These are phyloP conservation scores for Merodon equestris DNA, from an alignment of 2,888 invertebrate genomes.

Conservation along the genomic window DNA sequence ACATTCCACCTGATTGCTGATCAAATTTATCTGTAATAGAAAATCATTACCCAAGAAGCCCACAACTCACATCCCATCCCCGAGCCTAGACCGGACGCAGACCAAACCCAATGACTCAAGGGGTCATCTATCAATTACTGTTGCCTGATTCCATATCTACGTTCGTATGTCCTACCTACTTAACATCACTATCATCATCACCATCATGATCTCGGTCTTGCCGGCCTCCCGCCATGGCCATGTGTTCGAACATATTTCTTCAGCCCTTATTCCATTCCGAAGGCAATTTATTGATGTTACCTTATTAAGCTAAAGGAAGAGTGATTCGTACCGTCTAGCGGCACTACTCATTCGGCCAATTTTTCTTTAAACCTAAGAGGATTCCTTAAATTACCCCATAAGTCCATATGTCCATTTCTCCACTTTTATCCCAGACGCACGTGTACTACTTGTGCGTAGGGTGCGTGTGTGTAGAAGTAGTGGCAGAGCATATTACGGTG, in stretches of 20 bases:
- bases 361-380: constrained; percentile 56
- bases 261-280: constrained; percentile 36
- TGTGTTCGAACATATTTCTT: constrained; percentile 35
- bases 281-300: constrained; percentile 53
- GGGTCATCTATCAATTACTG: constrained; percentile 42
- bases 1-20: neutral
- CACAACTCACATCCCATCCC: neutral
- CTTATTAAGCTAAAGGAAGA: constrained; percentile 32
- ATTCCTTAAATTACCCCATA: constrained; percentile 55
- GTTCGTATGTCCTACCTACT: constrained; percentile 24
- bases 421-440: neutral
- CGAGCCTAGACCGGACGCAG: neutral
- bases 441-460: constrained; percentile 4
- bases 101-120: neutral
- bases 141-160: constrained; percentile 24
- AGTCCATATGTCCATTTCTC: constrained; percentile 41
- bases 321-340: neutral
- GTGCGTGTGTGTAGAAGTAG: neutral
- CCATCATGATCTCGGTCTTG: neutral
- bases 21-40: constrained; percentile 42
- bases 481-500: constrained; percentile 37
- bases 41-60: constrained; percentile 41
- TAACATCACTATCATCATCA: constrained; percentile 45
- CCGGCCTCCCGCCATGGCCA: neutral
- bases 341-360: constrained; percentile 20